Evolutionary conservation across 2,797 vertebrate genomes (phyloP).

Genomic region (Intellagama lesueurii): DNA sequence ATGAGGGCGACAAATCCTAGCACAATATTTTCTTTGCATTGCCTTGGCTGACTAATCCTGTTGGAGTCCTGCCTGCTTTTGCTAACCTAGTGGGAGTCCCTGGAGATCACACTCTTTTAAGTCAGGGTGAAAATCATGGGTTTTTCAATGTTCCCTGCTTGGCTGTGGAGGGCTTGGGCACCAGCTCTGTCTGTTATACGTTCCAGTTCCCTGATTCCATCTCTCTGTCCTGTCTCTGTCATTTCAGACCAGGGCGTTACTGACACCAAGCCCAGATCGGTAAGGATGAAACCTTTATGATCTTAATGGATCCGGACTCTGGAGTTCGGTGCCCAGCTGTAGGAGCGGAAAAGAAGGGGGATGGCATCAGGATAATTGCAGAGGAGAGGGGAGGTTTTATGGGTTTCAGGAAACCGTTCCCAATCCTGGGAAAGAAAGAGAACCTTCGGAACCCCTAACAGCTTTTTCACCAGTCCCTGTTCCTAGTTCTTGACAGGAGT

Average conservation of each 20-base stretch:
- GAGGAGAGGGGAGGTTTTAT: background rate
- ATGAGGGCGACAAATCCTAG: too few relatives aligned
- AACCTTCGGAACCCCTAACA: background rate
- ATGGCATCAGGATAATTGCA: background rate
- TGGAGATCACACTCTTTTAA: background rate
- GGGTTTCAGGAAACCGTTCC: background rate
- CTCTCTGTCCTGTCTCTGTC: conserved; percentile 39
- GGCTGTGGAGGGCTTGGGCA: background rate
- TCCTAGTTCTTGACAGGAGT: background rate
- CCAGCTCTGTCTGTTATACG: background rate
- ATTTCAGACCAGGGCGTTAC: conserved; percentile 45
- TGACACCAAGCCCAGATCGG: conserved; percentile 36
- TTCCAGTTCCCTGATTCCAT: conserved; percentile 21
- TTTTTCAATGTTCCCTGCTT: background rate
- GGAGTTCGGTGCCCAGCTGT: background rate
- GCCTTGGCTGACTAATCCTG: background rate
- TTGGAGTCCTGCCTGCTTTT: background rate
- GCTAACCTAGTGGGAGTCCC: background rate
- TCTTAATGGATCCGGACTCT: background rate
- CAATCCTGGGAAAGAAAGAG: background rate
- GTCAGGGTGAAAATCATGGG: background rate
- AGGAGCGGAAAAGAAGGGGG: too few relatives aligned
- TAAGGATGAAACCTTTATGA: conserved; percentile 14
- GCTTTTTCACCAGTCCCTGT: background rate
- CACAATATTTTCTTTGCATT: background rate